These are phyloP conservation scores for Plectus sambesii DNA, from an alignment of 1,140 invertebrate genomes.

Conservation along the genomic window DNA sequence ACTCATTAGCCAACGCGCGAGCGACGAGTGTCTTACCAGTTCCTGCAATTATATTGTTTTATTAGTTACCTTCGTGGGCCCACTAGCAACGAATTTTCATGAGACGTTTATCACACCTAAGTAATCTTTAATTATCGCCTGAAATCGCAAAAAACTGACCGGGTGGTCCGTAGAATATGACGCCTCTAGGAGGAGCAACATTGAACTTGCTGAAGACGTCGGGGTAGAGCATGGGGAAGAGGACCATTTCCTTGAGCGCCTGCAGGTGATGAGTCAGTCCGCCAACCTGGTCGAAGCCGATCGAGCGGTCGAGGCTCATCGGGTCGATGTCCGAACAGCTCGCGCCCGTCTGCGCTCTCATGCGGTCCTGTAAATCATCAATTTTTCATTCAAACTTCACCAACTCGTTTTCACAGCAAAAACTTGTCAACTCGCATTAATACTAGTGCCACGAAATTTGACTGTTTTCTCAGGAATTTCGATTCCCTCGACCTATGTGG, in stretches of 20 bases:
- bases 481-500: too few species aligned
- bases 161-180: conserved; percentile 51
- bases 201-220: conserved; percentile 51
- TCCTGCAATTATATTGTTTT: conserved; percentile 31
- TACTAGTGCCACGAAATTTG: too few species aligned
- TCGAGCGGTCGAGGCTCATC: conserved; percentile 32
- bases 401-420: too few species aligned
- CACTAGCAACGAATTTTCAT: conserved; percentile 8
- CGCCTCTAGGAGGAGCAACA: conserved; percentile 49
- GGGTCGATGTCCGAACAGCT: conserved; percentile 37
- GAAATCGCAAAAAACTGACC: conserved; percentile 31
- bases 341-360: conserved; percentile 20
- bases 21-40: conserved; percentile 61
- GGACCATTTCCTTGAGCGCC: conserved; percentile 69
- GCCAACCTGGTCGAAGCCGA: conserved; percentile 54
- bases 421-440: too few species aligned
- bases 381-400: too few species aligned
- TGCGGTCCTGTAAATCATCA: too few species aligned
- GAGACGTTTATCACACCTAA: conserved; percentile 13
- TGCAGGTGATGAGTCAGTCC: conserved; percentile 70
- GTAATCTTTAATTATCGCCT: conserved; percentile 4
- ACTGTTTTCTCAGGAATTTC: too few species aligned
- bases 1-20: conserved; percentile 66
- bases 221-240: conserved; percentile 51
- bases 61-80: background rate